Evolutionary conservation across 2,797 vertebrate genomes (phyloP), one percentile per base, ranked within the genome.

Genomic region (Sebastes dallii): DNA sequence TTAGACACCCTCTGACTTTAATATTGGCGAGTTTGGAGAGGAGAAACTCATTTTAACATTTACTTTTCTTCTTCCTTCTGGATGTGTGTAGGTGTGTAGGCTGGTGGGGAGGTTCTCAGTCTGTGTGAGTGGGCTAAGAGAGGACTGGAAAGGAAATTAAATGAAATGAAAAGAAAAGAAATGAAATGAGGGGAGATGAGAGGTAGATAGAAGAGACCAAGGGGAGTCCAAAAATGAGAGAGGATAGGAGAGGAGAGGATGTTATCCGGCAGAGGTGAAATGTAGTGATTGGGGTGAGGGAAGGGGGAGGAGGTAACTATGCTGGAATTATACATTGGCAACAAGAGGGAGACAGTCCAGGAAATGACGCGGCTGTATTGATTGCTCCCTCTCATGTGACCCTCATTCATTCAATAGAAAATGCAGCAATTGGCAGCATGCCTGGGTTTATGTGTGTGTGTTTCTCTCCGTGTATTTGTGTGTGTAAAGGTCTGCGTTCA

Each of bases 351-450:
- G 58, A 77, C 29, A 4, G 77, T 84, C 79, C 81, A 89, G 84
- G 86, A 91, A 87, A 86, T 90, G 82, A 77, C 64, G 52, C 10
- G 14, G 34, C 55, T 16, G 8, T 82, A 81, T 89, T 82, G 87
- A 91, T 87, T 79, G 42, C 76, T 60, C 36, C 18, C 64, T 80
- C 76, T 75, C 72, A 36, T 78, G 71, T 86, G 80, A 83, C 70
- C 81, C 68, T 71, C 72, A 46, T 86, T 88, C 68, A 89, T 88
- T 90, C 75, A 83, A 74, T 69, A 76, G 70, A 86, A 91, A 82
- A 88, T 84, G 71, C 39, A 66, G 56, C 59, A 78, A 83, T 88
- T 91, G 87, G 83, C 83, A 74, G 30, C 11, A 1, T 81, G 77
- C 82, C 84, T 75, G 36, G 32, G 36, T 72, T 6, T 80, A 52